Evolutionary conservation across 2,888 invertebrate genomes (phyloP).

Genomic region (Terebella lapidaria): DNA sequence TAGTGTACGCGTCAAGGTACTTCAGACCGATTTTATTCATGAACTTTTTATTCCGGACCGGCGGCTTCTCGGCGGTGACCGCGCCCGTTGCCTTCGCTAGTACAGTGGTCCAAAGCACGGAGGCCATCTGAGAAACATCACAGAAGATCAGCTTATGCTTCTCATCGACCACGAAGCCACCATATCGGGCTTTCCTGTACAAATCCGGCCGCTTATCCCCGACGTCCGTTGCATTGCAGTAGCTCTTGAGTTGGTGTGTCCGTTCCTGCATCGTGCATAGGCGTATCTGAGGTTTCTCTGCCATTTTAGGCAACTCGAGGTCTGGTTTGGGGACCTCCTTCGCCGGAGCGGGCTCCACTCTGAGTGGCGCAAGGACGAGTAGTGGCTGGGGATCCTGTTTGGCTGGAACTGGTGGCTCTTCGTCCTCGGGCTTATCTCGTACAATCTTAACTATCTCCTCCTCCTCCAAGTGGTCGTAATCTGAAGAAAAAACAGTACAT

Average conservation of each 20-base stretch:
- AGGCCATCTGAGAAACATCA: background rate
- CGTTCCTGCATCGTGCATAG: background rate
- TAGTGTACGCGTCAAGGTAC: background rate
- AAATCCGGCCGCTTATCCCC: background rate
- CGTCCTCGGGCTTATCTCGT: too few species aligned
- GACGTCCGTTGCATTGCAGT: background rate
- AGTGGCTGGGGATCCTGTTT: too few species aligned
- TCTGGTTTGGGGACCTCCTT: too few species aligned
- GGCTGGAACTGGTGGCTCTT: too few species aligned
- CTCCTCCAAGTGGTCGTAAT: too few species aligned
- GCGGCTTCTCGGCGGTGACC: background rate
- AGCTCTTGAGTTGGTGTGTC: background rate
- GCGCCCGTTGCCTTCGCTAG: background rate
- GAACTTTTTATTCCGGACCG: background rate
- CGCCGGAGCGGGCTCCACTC: too few species aligned
- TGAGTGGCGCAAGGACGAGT: too few species aligned
- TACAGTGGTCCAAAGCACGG: background rate
- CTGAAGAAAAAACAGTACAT: too few species aligned
- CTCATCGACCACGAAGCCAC: background rate
- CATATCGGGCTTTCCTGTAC: background rate
- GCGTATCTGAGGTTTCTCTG: too few species aligned
- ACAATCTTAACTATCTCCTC: too few species aligned
- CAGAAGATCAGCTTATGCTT: background rate
- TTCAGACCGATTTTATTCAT: background rate
- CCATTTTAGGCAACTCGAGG: too few species aligned